These are phyloP conservation scores for Hydrolagus affinis DNA, from an alignment of 2,113 vertebrate species.

Conservation along the genomic window DNA sequence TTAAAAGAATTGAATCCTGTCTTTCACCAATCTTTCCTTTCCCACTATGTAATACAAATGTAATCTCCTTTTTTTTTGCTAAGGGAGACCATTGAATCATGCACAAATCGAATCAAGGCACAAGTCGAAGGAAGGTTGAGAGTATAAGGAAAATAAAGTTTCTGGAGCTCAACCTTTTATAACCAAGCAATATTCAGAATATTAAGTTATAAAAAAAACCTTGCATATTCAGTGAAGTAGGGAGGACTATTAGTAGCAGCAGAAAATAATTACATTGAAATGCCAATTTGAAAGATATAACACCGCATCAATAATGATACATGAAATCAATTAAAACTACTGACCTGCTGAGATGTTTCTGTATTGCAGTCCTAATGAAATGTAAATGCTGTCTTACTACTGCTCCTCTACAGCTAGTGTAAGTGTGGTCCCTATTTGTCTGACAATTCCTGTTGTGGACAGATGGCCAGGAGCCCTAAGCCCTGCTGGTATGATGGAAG, in stretches of 20 bases:
- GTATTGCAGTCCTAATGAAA: conserved; percentile 28
- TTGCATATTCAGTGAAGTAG: background rate
- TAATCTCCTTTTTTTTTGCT: background rate
- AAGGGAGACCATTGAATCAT: background rate
- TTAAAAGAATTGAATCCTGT: background rate
- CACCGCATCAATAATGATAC: background rate
- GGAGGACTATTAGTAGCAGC: background rate
- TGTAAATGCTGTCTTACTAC: conserved; percentile 36
- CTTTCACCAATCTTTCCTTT: background rate
- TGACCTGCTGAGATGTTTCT: conserved; percentile 55
- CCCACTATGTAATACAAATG: background rate
- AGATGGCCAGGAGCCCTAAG: conserved; percentile 46
- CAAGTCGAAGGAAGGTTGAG: background rate
- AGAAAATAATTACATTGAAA: conserved; percentile 8
- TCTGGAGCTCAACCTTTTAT: background rate
- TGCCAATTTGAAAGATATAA: background rate
- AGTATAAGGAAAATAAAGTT: background rate
- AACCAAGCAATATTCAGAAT: background rate
- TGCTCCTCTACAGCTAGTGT: conserved; percentile 32
- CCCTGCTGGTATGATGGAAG: conserved; percentile 39
- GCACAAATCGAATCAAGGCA: background rate
- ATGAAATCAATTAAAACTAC: conserved; percentile 41
- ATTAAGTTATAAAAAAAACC: background rate
- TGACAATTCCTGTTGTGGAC: conserved; percentile 40
- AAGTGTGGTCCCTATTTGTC: conserved; percentile 34